phyloP scores from a whole-genome alignment of 2,797 vertebrate species.

The Phoxinus dragarum region DNA sequence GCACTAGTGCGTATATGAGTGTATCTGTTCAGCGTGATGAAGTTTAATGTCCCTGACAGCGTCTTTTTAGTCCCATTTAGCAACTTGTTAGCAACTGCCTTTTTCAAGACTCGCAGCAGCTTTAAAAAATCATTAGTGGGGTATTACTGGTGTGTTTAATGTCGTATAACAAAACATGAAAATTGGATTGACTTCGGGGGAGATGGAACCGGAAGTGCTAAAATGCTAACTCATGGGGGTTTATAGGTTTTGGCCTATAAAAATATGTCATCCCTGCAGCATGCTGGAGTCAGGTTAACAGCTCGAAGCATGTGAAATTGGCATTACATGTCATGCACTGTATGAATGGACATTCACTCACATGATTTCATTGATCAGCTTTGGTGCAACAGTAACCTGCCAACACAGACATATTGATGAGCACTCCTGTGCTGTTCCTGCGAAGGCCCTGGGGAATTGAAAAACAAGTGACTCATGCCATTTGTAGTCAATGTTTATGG shows the following conservation, averaged over 20 bases:
- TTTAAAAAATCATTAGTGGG: not conserved
- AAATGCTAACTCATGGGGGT: not conserved
- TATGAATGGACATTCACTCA: not conserved
- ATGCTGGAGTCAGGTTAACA: not conserved
- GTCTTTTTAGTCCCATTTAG: not conserved
- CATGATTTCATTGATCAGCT: conserved; percentile 32
- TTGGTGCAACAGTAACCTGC: conserved; percentile 5
- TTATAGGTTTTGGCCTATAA: not conserved
- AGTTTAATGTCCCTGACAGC: not conserved
- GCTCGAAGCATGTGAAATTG: not conserved
- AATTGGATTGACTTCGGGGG: not conserved
- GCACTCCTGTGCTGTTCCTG: conserved; percentile 29
- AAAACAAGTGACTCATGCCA: conserved; percentile 49
- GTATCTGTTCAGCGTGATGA: not conserved
- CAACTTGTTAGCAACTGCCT: not conserved
- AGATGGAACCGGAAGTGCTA: not conserved
- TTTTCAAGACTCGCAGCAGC: not conserved
- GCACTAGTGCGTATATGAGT: not conserved
- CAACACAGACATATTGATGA: conserved; percentile 37
- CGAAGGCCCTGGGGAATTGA: conserved; percentile 34
- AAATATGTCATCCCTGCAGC: not conserved
- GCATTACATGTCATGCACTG: not conserved
- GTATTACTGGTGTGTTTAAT: not conserved
- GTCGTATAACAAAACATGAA: not conserved
- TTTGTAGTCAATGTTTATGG: conserved; percentile 53